These are phyloP conservation scores for Cheilosia vulpina DNA, from an alignment of 2,888 invertebrate genomes.

Conservation along the genomic window DNA sequence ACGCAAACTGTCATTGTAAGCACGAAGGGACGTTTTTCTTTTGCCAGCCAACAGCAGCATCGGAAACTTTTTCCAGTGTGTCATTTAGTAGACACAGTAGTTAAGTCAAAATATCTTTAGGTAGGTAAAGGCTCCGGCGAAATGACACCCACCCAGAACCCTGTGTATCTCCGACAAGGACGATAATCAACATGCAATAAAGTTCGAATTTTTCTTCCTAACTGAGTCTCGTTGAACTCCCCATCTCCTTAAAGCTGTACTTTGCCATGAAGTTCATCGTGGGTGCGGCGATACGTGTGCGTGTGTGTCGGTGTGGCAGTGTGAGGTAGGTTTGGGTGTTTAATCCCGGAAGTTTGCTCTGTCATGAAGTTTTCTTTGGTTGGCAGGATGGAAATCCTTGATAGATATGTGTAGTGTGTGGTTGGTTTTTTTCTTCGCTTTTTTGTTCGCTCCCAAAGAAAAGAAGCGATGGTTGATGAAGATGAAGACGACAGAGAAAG, in stretches of 20 bases:
- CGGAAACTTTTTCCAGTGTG: slow-evolving; percentile 63
- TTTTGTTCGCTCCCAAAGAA: neutral
- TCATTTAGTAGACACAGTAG: slow-evolving; percentile 69
- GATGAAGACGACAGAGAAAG: slow-evolving; percentile 40
- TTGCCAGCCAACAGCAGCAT: slow-evolving; percentile 23
- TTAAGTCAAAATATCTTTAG: slow-evolving; percentile 67
- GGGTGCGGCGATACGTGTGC: slow-evolving; percentile 7
- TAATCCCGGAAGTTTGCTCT: slow-evolving; percentile 66
- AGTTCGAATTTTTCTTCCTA: slow-evolving; percentile 72
- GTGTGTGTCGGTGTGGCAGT: too few relatives aligned
- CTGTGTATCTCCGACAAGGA: neutral
- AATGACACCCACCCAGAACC: neutral
- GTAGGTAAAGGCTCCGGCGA: slow-evolving; percentile 5
- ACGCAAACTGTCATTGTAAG: slow-evolving; percentile 73
- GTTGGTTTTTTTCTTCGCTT: slow-evolving; percentile 7
- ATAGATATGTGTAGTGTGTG: slow-evolving; percentile 60
- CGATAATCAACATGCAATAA: slow-evolving; percentile 75
- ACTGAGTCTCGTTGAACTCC: slow-evolving; percentile 38
- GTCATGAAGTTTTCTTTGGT: slow-evolving; percentile 64
- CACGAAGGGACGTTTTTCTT: slow-evolving; percentile 72
- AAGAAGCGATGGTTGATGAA: slow-evolving; percentile 62
- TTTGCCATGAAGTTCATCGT: slow-evolving; percentile 16
- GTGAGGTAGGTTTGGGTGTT: slow-evolving; percentile 44
- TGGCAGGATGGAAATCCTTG: slow-evolving; percentile 58
- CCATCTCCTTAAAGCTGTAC: neutral